Percentiles rank a stretch among this genome's conserved stretches.
Evolutionary conservation across 2,888 invertebrate genomes (phyloP).

Genomic region (Athripsodes cinereus): DNA sequence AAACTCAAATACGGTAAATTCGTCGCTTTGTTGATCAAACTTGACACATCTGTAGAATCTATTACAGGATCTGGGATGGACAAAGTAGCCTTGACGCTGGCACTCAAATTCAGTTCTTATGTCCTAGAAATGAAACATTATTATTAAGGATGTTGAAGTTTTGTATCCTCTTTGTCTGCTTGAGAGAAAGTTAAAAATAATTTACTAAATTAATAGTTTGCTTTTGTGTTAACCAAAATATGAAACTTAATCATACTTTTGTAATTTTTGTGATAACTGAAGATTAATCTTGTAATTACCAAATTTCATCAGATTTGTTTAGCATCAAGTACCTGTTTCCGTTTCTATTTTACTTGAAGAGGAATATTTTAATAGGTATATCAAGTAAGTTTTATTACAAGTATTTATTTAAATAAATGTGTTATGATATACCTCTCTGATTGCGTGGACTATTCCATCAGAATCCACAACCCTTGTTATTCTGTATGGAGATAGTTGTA

Average conservation of each 20-base stretch:
- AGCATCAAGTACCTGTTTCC: too few species aligned
- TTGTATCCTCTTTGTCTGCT: not conserved
- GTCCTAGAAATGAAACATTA: slow-evolving; percentile 45
- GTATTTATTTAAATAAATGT: too few species aligned
- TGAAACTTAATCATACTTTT: too few species aligned
- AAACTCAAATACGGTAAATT: slow-evolving; percentile 73
- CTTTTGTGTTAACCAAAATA: not conserved
- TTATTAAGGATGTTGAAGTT: not conserved
- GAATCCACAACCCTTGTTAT: slow-evolving; percentile 69
- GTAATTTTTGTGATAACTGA: too few species aligned
- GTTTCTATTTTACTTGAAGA: too few species aligned
- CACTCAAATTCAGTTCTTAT: slow-evolving; percentile 70
- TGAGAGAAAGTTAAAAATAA: not conserved
- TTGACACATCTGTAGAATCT: slow-evolving; percentile 78
- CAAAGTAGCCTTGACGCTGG: slow-evolving; percentile 71
- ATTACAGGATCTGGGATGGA: slow-evolving; percentile 69
- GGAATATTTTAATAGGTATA: too few species aligned
- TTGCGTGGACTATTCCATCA: slow-evolving; percentile 64
- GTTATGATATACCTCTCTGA: slow-evolving; percentile 58
- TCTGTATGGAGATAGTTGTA: slow-evolving; percentile 65
- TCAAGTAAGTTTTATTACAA: too few species aligned
- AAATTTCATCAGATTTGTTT: too few species aligned
- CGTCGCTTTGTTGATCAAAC: slow-evolving; percentile 66
- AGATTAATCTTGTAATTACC: too few species aligned
- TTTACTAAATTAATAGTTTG: not conserved